Conservation (phyloP, 1,140 invertebrate species). For the Hyphantria cunea region DNA sequence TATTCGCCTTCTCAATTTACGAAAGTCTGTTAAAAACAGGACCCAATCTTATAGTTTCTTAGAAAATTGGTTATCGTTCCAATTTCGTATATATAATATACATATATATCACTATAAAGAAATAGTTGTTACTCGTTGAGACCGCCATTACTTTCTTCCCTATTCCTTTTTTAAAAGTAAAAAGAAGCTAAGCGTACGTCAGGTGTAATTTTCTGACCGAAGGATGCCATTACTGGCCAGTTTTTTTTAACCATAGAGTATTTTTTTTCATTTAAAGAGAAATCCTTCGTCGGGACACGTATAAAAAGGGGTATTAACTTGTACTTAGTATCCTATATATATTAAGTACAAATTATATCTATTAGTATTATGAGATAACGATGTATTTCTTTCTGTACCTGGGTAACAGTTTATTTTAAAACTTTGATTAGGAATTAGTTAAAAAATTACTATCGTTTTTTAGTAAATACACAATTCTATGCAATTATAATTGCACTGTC, state of each 20-base stretch:
- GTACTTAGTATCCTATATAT: background rate
- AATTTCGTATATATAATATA: too few species aligned
- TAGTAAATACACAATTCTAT: too few species aligned
- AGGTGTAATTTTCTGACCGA: conserved; percentile 2
- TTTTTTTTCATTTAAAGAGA: background rate
- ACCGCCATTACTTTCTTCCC: background rate
- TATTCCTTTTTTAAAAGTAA: background rate
- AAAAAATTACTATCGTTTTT: background rate
- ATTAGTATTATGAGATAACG: background rate
- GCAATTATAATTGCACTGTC: too few species aligned
- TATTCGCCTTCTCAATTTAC: too few species aligned
- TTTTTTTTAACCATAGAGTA: background rate
- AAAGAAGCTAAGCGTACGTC: background rate
- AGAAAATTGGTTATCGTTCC: background rate
- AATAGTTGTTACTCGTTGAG: background rate
- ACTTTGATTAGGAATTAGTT: too few species aligned
- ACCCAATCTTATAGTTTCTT: background rate
- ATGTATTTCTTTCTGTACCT: background rate
- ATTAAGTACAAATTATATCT: background rate
- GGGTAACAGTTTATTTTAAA: too few species aligned
- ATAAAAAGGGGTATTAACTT: background rate
- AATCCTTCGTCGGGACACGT: background rate
- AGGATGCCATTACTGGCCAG: conserved; percentile 1
- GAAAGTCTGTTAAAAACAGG: background rate
- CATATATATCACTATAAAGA: background rate